Evolutionary conservation across 2,888 invertebrate species (phyloP), one percentile per base, ranked within the genome.

Genomic region (Brachynemurus nebulosus): DNA sequence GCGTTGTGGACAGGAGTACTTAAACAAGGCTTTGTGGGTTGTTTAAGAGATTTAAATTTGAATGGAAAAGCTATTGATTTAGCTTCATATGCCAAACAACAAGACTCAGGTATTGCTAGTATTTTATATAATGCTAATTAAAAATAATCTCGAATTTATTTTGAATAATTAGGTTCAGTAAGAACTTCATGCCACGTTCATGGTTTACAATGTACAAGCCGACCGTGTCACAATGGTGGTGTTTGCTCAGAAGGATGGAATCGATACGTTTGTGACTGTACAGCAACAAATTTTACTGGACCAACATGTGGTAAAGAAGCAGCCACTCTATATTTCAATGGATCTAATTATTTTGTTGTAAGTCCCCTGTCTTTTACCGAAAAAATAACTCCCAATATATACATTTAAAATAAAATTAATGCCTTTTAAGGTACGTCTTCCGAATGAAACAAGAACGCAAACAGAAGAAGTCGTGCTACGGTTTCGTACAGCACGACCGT

Each of bases 221-320:
- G 82, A 12, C 92, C 93, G 0, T 96, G 96, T 59, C 78, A 88
- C 63, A 89, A 95, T 59, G 83, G 84, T 2, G 92, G 91, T 1
- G 67, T 71, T 17, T 96, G 96, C 64, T 70, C 78, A 4, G 93
- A 95, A 62, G 96, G 96, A 0, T 96, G 95, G 95, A 93, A 95
- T 66, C 72, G 95, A 47, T 86, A 86, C 53, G 75, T 90, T 42
- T 96, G 96, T 60, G 93, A 96, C 63, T 96, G 96, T 62, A 81
- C 88, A 8, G 75, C 77, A 25, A 95, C 93, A 0, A 75, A 82
- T 50, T 93, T 81, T 59, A 84, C 83, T 1, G 96, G 95, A 20
- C 85, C 88, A 1, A 90, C 88, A 9, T 96, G 96, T 67, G 90
- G 90, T 50, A 46, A 72, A 83, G 93, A 89, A 61, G 85, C 92